Evolutionary conservation across 2,888 invertebrate genomes (phyloP).

Genomic region (Tuberolachnus salignus): DNA sequence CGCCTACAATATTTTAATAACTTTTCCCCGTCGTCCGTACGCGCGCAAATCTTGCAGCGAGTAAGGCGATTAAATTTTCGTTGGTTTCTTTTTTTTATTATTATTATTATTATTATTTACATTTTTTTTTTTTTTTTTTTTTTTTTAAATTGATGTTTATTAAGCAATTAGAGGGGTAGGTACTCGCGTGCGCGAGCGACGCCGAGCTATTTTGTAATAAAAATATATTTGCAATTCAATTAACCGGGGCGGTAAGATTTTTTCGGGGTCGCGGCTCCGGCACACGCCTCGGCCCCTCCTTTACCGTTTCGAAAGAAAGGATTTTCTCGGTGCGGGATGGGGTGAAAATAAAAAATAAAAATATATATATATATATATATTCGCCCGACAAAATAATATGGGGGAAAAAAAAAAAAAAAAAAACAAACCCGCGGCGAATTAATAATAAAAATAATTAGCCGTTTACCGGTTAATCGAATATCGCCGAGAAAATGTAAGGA

Average conservation of each 20-base stretch:
- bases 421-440: constrained; percentile 19
- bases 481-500: constrained; percentile 5
- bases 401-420: too few relatives aligned
- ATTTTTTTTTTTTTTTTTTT: constrained; percentile 29
- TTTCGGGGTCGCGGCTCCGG: constrained; percentile 7
- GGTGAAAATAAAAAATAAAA: too few relatives aligned
- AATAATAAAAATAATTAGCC: neutral
- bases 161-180: constrained; percentile 48
- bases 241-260: constrained; percentile 34
- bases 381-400: too few relatives aligned
- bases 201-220: constrained; percentile 54
- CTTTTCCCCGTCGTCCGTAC: constrained; percentile 35
- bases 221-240: constrained; percentile 56
- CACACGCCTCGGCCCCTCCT: neutral
- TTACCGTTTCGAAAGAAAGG: constrained; percentile 20
- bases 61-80: constrained; percentile 49
- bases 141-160: constrained; percentile 56
- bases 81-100: constrained; percentile 1
- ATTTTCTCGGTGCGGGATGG: neutral
- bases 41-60: neutral
- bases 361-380: too few relatives aligned
- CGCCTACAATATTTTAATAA: constrained; percentile 54
- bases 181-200: too few relatives aligned
- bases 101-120: constrained; percentile 1
- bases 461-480: constrained; percentile 49